Evolutionary conservation across 2,888 invertebrate species (phyloP), one percentile per base, ranked within the genome.

Genomic region (Spisula subtruncata): DNA sequence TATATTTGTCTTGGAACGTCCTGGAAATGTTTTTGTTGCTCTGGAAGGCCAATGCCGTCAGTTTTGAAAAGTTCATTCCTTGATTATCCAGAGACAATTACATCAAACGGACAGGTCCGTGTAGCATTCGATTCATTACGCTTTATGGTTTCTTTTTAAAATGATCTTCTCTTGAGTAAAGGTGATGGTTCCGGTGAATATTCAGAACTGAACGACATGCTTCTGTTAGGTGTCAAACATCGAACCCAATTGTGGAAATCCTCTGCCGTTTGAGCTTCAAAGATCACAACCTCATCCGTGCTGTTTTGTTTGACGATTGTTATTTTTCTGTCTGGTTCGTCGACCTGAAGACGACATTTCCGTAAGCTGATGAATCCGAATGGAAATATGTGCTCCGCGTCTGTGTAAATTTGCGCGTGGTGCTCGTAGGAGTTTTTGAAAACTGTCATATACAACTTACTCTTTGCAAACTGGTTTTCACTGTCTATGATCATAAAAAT

Each of bases 381-480:
- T 8, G 18, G 71, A 41, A 29, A 75, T 32, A 8, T 75, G 18
- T 84, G 48, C 14, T 75, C 46, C 0, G 71, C 1, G 75, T 84
- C 84, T 0, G 84, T 75, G 29, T 75, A 84, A 16, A 84, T 71
- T 29, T 75, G 75, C 25, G 75, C 84, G 32, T 84, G 84, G 20
- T 84, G 84, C 29, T 84, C 84, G 51, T 84, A 84, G 1, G 75
- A 10, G 51, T 84, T 84, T 35, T 25, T 71, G 75, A 84, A 84
- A 25, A 84, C 84, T 75, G 75, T 84, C 84, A 84, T 84, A 51
- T 75, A 60, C 84, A 84, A 32, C 14, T 51, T 84, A 29, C 60
- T 32, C 51, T 51, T 84, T 18, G 14, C 29, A 29, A 25, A 46
- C 29, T 25, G 25, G 14, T 20, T 29, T 1, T 46, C 25, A 20